phyloP scores from a whole-genome alignment of 2,113 vertebrate genomes.

The Bos taurus region DNA sequence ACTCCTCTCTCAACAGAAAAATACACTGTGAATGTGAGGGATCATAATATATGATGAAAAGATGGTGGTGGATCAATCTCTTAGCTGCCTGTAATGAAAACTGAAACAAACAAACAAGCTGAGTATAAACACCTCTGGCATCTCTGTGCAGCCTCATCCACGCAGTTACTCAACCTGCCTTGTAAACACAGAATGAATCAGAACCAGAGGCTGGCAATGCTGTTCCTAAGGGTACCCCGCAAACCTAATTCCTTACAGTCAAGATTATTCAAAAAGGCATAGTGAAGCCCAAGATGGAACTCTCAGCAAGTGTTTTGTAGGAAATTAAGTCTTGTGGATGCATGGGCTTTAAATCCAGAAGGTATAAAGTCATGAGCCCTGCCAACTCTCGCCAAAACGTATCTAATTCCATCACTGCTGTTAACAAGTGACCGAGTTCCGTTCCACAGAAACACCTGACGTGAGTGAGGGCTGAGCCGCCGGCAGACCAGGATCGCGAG shows the following conservation, averaged over 20 bases:
- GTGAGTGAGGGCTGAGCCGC: rapidly evolving
- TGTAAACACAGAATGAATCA: not conserved
- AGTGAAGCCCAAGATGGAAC: not conserved
- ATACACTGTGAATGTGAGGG: not conserved
- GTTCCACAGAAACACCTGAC: not conserved
- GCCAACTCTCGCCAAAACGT: not conserved
- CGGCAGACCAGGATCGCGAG: rapidly evolving
- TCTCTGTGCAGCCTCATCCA: rapidly evolving
- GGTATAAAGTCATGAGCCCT: not conserved
- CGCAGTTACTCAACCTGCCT: not conserved
- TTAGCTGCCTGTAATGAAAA: not conserved
- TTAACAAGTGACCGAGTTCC: not conserved
- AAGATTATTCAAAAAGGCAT: not conserved
- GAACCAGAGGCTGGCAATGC: not conserved
- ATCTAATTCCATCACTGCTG: not conserved
- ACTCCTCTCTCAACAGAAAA: not conserved
- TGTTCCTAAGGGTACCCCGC: not conserved
- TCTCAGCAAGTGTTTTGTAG: not conserved
- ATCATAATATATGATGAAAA: not conserved
- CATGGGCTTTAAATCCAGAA: not conserved
- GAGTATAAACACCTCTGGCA: rapidly evolving
- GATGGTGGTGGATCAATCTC: rapidly evolving
- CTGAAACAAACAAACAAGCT: not conserved
- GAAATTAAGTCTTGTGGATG: not conserved
- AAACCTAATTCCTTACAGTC: not conserved